Percentiles rank a stretch among this genome's conserved stretches.
phyloP scores from a whole-genome alignment of 2,797 vertebrate genomes.

The Schizopygopsis pylzovi region DNA sequence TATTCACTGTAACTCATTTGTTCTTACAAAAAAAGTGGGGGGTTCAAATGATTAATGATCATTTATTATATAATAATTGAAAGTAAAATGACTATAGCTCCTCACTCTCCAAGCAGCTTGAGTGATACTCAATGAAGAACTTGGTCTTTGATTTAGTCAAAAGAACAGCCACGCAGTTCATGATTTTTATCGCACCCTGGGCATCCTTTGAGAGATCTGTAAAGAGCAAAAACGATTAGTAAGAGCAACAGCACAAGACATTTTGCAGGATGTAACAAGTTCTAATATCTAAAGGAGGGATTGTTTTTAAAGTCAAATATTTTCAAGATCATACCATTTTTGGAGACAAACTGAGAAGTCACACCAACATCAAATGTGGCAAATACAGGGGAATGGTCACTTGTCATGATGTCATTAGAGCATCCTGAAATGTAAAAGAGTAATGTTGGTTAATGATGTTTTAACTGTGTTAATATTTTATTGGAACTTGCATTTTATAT shows the following conservation, averaged over 20 bases:
- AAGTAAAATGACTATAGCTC: not conserved
- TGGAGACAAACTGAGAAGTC: conserved; percentile 96
- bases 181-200: conserved; percentile 90
- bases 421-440: conserved; percentile 79
- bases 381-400: conserved; percentile 97
- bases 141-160: conserved; percentile 96
- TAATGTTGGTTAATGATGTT: not conserved
- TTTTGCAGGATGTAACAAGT: not conserved
- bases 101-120: conserved; percentile 95
- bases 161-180: conserved; percentile 87
- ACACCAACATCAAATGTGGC: conserved; percentile 97
- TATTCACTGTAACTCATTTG: not conserved
- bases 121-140: conserved; percentile 97
- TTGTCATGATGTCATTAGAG: conserved; percentile 93
- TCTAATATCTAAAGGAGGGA: not conserved
- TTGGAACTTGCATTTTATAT: not conserved
- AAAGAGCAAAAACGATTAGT: too few species aligned
- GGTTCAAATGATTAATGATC: not conserved
- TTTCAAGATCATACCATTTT: conserved; percentile 81
- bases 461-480: not conserved
- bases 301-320: not conserved
- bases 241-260: conserved; percentile 19
- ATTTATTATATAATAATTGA: conserved; percentile 2
- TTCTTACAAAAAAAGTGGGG: not conserved
- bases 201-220: conserved; percentile 83